These are phyloP conservation scores for Agrotis segetum DNA, from an alignment of 2,888 invertebrate species.

Conservation along the genomic window DNA sequence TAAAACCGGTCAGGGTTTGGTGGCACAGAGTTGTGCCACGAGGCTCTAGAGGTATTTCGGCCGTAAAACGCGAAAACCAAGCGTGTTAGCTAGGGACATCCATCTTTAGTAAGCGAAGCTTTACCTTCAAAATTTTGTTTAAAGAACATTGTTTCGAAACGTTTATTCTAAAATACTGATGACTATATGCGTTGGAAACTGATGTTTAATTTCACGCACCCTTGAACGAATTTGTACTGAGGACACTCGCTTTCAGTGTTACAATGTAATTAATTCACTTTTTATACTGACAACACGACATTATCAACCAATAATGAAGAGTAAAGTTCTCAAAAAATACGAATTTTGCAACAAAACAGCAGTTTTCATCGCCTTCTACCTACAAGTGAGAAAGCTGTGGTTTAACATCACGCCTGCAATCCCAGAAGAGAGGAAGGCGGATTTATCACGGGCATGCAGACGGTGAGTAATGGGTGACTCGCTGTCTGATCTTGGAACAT, in stretches of 20 bases:
- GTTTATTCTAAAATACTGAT: constrained; percentile 12
- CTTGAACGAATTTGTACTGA: constrained; percentile 44
- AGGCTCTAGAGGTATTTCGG: too few species aligned
- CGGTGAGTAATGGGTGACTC: too few species aligned
- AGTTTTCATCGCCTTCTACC: background rate
- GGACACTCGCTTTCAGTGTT: constrained; percentile 25
- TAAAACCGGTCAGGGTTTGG: too few species aligned
- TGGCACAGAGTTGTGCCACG: too few species aligned
- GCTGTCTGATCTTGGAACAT: too few species aligned
- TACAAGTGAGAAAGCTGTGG: background rate
- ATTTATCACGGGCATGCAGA: too few species aligned
- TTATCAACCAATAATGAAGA: constrained; percentile 8
- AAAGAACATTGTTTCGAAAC: background rate
- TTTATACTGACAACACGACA: constrained; percentile 6
- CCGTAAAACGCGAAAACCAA: too few species aligned
- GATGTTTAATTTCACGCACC: constrained; percentile 23
- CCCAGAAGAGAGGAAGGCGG: too few species aligned
- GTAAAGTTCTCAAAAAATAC: background rate
- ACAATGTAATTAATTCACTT: constrained; percentile 11
- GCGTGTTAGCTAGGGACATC: too few species aligned
- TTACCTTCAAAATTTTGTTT: too few species aligned
- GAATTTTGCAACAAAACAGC: background rate
- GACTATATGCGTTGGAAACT: constrained; percentile 4
- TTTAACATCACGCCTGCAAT: too few species aligned
- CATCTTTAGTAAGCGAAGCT: too few species aligned